These are phyloP conservation scores for Allobates femoralis DNA, from an alignment of 2,797 vertebrate species.

Conservation along the genomic window DNA sequence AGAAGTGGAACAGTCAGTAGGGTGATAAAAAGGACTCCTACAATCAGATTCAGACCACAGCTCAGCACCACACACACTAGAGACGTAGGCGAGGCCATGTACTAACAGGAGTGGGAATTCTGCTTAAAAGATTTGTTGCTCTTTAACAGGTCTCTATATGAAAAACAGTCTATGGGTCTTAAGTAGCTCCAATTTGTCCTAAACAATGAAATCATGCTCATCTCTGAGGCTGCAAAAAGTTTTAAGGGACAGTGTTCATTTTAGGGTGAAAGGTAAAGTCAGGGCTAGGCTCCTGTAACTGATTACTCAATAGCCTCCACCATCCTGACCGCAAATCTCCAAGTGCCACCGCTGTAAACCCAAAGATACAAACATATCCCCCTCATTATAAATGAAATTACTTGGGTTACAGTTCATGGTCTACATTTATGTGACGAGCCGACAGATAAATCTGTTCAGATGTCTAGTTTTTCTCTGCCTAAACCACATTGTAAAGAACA, in stretches of 20 bases:
- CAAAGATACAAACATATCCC: constrained; percentile 47
- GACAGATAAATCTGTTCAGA: constrained; percentile 61
- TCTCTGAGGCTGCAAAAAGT: constrained; percentile 14
- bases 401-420: constrained; percentile 62
- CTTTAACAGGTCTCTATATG: constrained; percentile 37
- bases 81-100: background rate
- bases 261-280: constrained; percentile 53
- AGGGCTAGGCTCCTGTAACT: constrained; percentile 54
- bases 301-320: constrained; percentile 39
- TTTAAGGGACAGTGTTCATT: constrained; percentile 51
- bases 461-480: constrained; percentile 52
- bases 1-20: background rate
- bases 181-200: constrained; percentile 48
- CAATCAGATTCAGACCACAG: constrained; percentile 1
- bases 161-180: constrained; percentile 31
- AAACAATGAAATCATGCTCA: constrained; percentile 54
- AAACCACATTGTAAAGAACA: constrained; percentile 50
- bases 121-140: background rate
- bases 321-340: constrained; percentile 41
- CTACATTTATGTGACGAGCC: constrained; percentile 55
- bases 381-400: constrained; percentile 54
- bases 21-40: background rate
- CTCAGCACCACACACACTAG: background rate
- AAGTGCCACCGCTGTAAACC: constrained; percentile 48
- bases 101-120: constrained; percentile 10